These are phyloP conservation scores for Brachionus angularis DNA, from an alignment of 1,140 invertebrate species.

Conservation along the genomic window DNA sequence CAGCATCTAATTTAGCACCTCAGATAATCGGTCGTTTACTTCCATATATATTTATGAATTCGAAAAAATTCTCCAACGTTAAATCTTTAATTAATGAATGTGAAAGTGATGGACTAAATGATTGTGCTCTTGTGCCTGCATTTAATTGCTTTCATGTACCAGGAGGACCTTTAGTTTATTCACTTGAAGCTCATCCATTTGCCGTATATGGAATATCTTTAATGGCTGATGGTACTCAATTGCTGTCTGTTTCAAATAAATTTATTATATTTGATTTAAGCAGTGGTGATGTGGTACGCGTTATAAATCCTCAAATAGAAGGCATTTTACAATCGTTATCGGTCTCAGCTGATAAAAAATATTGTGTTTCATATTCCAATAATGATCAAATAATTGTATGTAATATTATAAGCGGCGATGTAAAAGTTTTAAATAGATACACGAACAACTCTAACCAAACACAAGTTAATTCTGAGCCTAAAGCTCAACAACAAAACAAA, in stretches of 20 bases:
- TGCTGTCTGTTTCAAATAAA: conserved; percentile 91
- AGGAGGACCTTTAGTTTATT: conserved; percentile 94
- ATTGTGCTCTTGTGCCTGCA: conserved; percentile 82
- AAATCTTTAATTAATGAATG: conserved; percentile 81
- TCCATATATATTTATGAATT: conserved; percentile 67
- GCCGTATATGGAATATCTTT: conserved; percentile 89
- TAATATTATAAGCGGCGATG: conserved; percentile 55
- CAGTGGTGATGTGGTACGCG: conserved; percentile 81
- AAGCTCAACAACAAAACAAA: conserved; percentile 44
- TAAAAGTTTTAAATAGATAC: conserved; percentile 60
- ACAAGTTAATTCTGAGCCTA: too few species aligned
- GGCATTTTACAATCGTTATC: conserved; percentile 91
- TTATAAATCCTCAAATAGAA: conserved; percentile 53
- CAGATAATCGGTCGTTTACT: conserved; percentile 85
- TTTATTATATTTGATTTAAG: conserved; percentile 95
- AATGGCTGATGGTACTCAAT: conserved; percentile 83
- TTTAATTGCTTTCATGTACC: conserved; percentile 95
- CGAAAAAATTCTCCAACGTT: conserved; percentile 75
- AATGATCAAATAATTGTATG: conserved; percentile 71
- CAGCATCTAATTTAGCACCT: conserved; percentile 91
- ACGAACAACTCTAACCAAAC: conserved; percentile 64
- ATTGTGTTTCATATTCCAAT: conserved; percentile 89
- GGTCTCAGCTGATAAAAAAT: conserved; percentile 90
- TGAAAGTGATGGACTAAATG: conserved; percentile 71
- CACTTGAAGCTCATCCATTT: conserved; percentile 92